Conservation (phyloP, 1,140 invertebrate species). For the Sycobia sp. region DNA sequence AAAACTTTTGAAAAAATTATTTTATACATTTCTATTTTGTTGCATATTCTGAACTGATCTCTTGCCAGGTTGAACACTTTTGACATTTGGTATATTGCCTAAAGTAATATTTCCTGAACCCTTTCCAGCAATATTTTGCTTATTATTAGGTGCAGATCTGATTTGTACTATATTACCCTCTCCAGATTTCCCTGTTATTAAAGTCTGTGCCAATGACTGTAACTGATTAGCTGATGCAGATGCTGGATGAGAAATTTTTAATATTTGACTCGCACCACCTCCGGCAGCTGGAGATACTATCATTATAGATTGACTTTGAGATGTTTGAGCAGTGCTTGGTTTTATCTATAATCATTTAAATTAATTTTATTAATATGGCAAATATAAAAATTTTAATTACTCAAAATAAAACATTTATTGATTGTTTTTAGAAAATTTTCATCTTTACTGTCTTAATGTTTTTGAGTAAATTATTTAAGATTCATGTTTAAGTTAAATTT, state of each 20-base stretch:
- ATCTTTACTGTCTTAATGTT: too few species aligned
- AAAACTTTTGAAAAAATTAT: background rate
- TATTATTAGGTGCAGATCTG: slow-evolving; percentile 45
- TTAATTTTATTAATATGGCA: background rate
- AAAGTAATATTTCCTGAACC: slow-evolving; percentile 50
- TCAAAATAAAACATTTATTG: background rate
- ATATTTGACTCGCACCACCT: slow-evolving; percentile 55
- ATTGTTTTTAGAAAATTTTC: too few species aligned
- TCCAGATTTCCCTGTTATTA: slow-evolving; percentile 57
- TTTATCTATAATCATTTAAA: slow-evolving; percentile 46
- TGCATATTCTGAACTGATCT: slow-evolving; percentile 48
- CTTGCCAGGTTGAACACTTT: slow-evolving; percentile 50
- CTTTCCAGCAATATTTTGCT: slow-evolving; percentile 37
- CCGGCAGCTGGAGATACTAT: slow-evolving; percentile 57
- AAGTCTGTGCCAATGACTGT: slow-evolving; percentile 56
- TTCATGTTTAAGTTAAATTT: too few species aligned
- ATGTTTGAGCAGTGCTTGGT: slow-evolving; percentile 42
- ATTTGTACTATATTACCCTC: slow-evolving; percentile 60
- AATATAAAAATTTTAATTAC: slow-evolving; percentile 29
- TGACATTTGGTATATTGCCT: slow-evolving; percentile 51
- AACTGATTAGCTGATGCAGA: slow-evolving; percentile 54
- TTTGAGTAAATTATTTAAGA: too few species aligned
- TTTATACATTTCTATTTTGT: slow-evolving; percentile 55
- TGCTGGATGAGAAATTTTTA: slow-evolving; percentile 60
- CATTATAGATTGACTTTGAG: slow-evolving; percentile 60